Evolutionary conservation across 2,797 vertebrate species (phyloP).

Genomic region (Rhabdomys pumilio): DNA sequence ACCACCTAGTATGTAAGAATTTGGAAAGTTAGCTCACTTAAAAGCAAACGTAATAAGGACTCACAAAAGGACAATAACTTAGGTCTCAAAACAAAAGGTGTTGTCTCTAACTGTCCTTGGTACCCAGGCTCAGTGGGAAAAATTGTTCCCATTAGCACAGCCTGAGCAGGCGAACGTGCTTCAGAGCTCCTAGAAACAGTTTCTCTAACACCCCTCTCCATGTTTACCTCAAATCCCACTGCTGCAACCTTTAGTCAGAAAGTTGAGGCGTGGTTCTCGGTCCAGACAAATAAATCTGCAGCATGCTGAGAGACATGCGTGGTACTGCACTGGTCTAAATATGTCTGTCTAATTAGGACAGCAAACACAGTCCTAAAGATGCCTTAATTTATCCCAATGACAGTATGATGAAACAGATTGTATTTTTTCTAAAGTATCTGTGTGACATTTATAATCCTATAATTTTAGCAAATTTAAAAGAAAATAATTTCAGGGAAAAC

Average conservation of each 20-base stretch:
- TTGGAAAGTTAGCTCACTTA: neutral
- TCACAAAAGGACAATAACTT: neutral
- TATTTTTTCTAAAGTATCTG: conserved; percentile 28
- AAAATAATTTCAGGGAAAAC: conserved; percentile 30
- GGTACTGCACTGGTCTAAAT: neutral
- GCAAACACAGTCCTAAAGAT: conserved; percentile 20
- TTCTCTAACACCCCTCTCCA: conserved; percentile 1
- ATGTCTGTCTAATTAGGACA: conserved; percentile 37
- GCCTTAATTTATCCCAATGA: conserved; percentile 33
- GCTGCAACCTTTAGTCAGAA: conserved; percentile 51
- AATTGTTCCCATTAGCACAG: neutral
- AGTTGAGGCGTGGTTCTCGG: neutral
- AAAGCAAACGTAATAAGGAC: neutral
- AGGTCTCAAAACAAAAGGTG: neutral
- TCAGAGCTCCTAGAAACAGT: neutral
- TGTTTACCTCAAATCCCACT: conserved; percentile 31
- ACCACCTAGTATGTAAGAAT: neutral
- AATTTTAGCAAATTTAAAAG: conserved; percentile 13
- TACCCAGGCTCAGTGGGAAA: neutral
- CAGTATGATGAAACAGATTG: conserved; percentile 38
- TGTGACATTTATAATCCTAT: conserved; percentile 16
- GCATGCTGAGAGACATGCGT: neutral
- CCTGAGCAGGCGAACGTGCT: neutral
- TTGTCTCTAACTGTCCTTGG: neutral
- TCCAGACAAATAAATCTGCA: conserved; percentile 31